Evolutionary conservation across 2,797 vertebrate species (phyloP).

Genomic region (Chanos chanos): DNA sequence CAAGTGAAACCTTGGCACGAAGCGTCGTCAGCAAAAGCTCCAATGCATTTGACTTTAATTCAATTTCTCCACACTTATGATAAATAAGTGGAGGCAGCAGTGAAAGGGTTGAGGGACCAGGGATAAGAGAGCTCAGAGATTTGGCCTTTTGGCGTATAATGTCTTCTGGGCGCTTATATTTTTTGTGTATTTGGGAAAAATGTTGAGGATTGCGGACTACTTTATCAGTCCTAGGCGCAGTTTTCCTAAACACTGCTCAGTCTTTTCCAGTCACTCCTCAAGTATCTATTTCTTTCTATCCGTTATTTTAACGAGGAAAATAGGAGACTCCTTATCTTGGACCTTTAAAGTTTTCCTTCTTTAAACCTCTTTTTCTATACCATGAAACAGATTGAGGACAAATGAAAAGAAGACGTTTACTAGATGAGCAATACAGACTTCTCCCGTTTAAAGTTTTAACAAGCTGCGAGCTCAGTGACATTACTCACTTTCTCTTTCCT

Average conservation of each 20-base stretch:
- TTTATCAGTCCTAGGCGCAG: too few species aligned
- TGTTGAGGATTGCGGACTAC: too few species aligned
- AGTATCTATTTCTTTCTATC: too few species aligned
- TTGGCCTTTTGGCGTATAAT: conserved; percentile 23
- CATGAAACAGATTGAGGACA: too few species aligned
- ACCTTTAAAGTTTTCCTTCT: too few species aligned
- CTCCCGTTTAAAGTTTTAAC: background rate
- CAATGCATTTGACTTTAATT: conserved; percentile 25
- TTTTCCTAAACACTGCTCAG: too few species aligned
- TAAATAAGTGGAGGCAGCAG: conserved; percentile 23
- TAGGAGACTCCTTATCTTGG: too few species aligned
- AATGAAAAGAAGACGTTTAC: too few species aligned
- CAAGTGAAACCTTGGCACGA: conserved; percentile 7
- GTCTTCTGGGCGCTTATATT: conserved; percentile 30
- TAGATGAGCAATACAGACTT: background rate
- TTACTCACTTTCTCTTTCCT: background rate
- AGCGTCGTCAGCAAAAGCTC: background rate
- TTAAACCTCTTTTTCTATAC: too few species aligned
- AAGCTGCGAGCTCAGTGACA: background rate
- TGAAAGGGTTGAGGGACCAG: background rate
- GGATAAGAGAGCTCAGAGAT: background rate
- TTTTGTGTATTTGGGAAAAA: conserved; percentile 24
- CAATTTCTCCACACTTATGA: conserved; percentile 16
- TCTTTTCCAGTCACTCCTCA: too few species aligned
- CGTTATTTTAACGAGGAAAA: too few species aligned